phyloP scores from a whole-genome alignment of 2,888 invertebrate species.

The Protodeltote pygarga region DNA sequence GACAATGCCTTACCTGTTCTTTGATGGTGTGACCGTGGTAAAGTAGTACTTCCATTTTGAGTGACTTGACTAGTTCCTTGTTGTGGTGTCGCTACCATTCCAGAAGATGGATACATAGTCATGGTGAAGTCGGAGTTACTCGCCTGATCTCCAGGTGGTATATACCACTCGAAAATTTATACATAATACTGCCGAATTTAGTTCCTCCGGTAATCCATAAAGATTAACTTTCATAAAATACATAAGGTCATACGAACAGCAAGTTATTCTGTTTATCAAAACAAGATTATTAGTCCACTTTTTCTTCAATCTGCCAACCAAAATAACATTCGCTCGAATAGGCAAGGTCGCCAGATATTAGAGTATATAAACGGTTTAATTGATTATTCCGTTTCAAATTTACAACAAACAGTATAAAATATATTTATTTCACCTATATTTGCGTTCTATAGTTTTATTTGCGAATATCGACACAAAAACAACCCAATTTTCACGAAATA shows the following conservation, averaged over 20 bases:
- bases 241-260: slow-evolving; percentile 13
- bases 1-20: slow-evolving; percentile 71
- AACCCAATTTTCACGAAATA: slow-evolving; percentile 72
- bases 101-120: slow-evolving; percentile 80
- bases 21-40: slow-evolving; percentile 83
- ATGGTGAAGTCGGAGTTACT: slow-evolving; percentile 67
- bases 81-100: slow-evolving; percentile 81
- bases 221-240: slow-evolving; percentile 20
- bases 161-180: slow-evolving; percentile 74
- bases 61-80: slow-evolving; percentile 79
- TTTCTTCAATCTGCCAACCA: slow-evolving; percentile 65
- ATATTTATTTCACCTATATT: slow-evolving; percentile 47
- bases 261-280: slow-evolving; percentile 44
- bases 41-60: slow-evolving; percentile 80
- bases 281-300: slow-evolving; percentile 55
- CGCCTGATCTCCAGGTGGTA: slow-evolving; percentile 79
- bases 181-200: slow-evolving; percentile 75
- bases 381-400: slow-evolving; percentile 42
- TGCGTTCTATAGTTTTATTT: slow-evolving; percentile 46
- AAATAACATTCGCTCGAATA: slow-evolving; percentile 68
- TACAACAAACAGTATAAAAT: slow-evolving; percentile 31
- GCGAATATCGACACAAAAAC: slow-evolving; percentile 69
- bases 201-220: slow-evolving; percentile 56
- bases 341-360: slow-evolving; percentile 72
- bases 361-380: slow-evolving; percentile 43